Percentiles rank a stretch among this genome's conserved stretches.
Evolutionary conservation across 2,113 vertebrate species (phyloP).

Genomic region (Speoplatyrhinus poulsoni): DNA sequence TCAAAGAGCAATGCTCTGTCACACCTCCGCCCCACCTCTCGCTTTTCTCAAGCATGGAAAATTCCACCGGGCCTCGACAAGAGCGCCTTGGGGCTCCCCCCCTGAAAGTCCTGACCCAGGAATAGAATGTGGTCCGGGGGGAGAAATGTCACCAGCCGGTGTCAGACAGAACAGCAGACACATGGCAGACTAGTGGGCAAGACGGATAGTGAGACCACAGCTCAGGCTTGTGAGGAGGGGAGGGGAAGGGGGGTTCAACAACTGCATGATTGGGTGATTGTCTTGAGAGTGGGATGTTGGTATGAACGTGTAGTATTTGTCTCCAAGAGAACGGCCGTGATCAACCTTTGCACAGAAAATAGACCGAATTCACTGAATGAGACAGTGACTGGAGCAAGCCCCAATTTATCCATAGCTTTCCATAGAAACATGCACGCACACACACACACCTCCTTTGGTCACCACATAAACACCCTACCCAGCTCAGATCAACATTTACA

Average conservation of each 20-base stretch:
- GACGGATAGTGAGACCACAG: background rate
- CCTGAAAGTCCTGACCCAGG: slow-evolving; percentile 44
- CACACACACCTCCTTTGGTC: slow-evolving; percentile 11
- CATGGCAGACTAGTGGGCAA: background rate
- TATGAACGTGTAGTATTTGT: slow-evolving; percentile 57
- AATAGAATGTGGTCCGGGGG: slow-evolving; percentile 43
- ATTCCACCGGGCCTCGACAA: slow-evolving; percentile 57
- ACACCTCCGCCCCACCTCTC: background rate
- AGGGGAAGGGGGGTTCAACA: background rate
- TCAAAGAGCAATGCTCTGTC: slow-evolving; percentile 5
- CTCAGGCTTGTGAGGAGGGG: background rate
- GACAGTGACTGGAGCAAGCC: background rate
- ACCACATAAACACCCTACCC: slow-evolving; percentile 64
- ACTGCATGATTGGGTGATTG: background rate
- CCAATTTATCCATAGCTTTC: slow-evolving; percentile 16
- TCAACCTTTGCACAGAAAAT: no score
- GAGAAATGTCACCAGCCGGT: slow-evolving; percentile 48
- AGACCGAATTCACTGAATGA: no score
- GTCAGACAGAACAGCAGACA: slow-evolving; percentile 20
- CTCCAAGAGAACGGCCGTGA: slow-evolving; percentile 27
- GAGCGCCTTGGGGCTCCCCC: slow-evolving; percentile 41
- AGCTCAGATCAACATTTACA: slow-evolving; percentile 70
- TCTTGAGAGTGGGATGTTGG: slow-evolving; percentile 8
- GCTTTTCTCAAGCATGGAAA: slow-evolving; percentile 47
- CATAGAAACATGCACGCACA: slow-evolving; percentile 18